Conservation (phyloP, 2,888 invertebrate genomes). For the Abscondita cerata region DNA sequence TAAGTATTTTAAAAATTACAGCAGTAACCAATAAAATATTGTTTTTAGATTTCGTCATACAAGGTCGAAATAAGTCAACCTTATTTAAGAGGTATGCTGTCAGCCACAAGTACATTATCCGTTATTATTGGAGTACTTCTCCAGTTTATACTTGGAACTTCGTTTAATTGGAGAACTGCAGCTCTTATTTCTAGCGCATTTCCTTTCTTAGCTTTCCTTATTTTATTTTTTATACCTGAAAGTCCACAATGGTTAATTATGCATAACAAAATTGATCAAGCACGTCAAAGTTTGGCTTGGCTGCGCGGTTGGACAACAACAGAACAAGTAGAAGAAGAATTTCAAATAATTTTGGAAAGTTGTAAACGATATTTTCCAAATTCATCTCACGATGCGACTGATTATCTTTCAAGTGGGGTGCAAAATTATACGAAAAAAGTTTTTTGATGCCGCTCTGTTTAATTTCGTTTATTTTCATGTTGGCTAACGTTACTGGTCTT, state of each 20-base stretch:
- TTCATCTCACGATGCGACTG: no score
- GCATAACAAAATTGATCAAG: conserved; percentile 69
- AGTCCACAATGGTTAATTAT: conserved; percentile 82
- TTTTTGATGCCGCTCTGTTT: conserved; percentile 74
- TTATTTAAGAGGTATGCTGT: conserved; percentile 3
- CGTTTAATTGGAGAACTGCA: conserved; percentile 2
- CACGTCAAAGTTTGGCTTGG: conserved; percentile 76
- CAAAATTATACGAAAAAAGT: no score
- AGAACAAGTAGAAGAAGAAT: conserved; percentile 67
- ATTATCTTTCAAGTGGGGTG: no score
- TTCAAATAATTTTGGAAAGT: conserved; percentile 58
- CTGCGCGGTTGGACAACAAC: conserved; percentile 78
- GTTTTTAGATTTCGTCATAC: neutral
- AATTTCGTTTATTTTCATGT: conserved; percentile 71
- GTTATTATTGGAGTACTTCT: neutral
- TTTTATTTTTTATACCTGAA: conserved; percentile 70
- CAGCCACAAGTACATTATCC: conserved; percentile 6
- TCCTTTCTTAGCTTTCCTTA: neutral
- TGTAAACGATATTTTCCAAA: no score
- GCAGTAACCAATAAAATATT: no score
- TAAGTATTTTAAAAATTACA: no score
- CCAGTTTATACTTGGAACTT: neutral
- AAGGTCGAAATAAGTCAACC: conserved; percentile 1
- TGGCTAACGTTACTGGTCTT: conserved; percentile 79
- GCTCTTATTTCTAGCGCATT: neutral